phyloP scores from a whole-genome alignment of 2,797 vertebrate genomes.

The Ispidina picta region DNA sequence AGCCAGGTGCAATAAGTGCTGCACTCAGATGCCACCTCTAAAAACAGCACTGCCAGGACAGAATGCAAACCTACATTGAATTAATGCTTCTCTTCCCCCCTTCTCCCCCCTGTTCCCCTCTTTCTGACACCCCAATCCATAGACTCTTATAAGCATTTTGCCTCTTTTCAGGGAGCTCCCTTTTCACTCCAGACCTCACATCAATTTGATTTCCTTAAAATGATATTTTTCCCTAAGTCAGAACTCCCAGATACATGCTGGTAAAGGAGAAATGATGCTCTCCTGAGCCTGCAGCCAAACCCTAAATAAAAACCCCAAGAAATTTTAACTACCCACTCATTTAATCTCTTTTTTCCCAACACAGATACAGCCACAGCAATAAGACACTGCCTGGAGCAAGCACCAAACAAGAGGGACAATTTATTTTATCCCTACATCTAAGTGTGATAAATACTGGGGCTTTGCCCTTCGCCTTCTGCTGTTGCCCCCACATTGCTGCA shows the following conservation, averaged over 20 bases:
- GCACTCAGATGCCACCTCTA: background rate
- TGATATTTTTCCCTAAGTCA: background rate
- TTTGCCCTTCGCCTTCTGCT: background rate
- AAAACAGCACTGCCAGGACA: background rate
- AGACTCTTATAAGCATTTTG: background rate
- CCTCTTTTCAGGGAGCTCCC: background rate
- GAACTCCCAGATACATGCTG: background rate
- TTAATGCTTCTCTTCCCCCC: background rate
- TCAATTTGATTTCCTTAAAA: background rate
- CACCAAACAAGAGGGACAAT: rapidly evolving
- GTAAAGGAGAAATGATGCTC: background rate
- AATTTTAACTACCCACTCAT: background rate
- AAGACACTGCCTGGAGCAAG: background rate
- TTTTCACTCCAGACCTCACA: background rate
- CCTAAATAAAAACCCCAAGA: background rate
- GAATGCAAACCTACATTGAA: background rate
- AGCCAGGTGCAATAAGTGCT: background rate
- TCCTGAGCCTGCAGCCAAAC: background rate
- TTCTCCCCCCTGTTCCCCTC: too few species aligned
- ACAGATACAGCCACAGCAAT: background rate
- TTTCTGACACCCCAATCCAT: background rate
- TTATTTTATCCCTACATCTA: background rate
- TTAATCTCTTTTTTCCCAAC: background rate
- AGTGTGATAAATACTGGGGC: background rate
- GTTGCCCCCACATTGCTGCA: background rate